Conservation (phyloP, 2,113 vertebrate genomes). For the Macrotis lagotis region DNA sequence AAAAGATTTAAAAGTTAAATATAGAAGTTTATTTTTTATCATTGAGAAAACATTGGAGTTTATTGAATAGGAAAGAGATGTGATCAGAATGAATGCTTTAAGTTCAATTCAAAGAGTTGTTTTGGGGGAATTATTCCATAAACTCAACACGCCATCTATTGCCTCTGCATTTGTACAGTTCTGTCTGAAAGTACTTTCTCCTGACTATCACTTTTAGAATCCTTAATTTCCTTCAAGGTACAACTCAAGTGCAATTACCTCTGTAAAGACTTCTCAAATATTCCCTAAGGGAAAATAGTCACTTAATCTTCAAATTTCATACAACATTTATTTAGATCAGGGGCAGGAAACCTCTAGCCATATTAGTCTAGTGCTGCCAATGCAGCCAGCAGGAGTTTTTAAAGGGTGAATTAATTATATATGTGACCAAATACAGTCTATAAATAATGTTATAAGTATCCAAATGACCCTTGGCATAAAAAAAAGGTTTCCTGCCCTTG, state of each 20-base stretch:
- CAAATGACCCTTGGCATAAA: too few relatives aligned
- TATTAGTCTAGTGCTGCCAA: too few relatives aligned
- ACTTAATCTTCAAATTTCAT: background rate
- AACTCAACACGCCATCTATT: background rate
- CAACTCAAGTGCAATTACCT: background rate
- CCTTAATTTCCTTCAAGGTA: background rate
- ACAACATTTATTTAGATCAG: background rate
- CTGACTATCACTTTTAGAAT: background rate
- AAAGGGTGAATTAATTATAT: too few relatives aligned
- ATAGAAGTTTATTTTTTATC: background rate
- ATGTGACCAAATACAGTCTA: too few relatives aligned
- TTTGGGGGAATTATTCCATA: too few relatives aligned
- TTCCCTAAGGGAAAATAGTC: background rate
- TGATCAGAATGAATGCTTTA: background rate
- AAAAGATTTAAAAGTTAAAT: background rate
- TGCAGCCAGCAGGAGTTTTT: too few relatives aligned
- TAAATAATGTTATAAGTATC: too few relatives aligned
- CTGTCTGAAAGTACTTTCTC: background rate
- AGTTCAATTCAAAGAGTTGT: background rate
- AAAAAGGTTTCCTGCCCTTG: too few relatives aligned
- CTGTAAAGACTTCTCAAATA: background rate
- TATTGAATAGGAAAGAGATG: background rate
- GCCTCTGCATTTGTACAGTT: background rate
- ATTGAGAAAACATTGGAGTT: background rate
- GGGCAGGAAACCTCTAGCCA: too few relatives aligned